Evolutionary conservation across 2,797 vertebrate species (phyloP), one percentile per base, ranked within the genome.

Genomic region (Diplodus sargus): DNA sequence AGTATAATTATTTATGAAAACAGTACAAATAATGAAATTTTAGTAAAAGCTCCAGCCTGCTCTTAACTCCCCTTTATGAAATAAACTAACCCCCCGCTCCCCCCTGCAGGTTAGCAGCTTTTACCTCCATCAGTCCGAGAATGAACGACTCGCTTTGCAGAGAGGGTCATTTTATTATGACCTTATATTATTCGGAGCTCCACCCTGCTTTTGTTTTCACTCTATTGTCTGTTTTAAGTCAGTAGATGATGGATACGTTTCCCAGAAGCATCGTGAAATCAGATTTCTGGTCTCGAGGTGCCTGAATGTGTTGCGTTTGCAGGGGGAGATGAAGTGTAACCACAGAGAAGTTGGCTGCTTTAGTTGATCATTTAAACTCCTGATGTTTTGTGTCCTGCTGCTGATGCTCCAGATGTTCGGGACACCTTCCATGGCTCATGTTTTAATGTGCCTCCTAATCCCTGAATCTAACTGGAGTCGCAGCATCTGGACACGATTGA

Each of bases 361-460:
- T 8, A 34, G 14, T 56, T 15, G 13, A 68, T 75, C 70, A 65
- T 20, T 73, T 57, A 42, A 42, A 15, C 14, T 30, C 54, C 11
- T 20, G 49, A 39, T 17, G 70, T 63, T 47, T 47, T 0, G 0
- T 9, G 72, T 81, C 76, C 8, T 56, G 70, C 69, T 25, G 79
- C 61, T 4, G 51, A 4, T 5, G 23, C 83, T 86, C 86, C 70
- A 1, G 78, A 34, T 0, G 63, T 72, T 74, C 43, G 81, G 91
- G 87, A 71, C 76, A 8, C 57, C 79, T 81, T 9, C 79, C 82
- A 85, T 89, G 90, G 91, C 81, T 43, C 85, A 71, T 90, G 81
- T 93, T 93, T 82, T 93, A 93, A 87, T 83, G 90, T 15, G 87
- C 90, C 90, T 93, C 93, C 81, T 90, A 90, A 90, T 34, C 85